A percentile compares a stretch with the other conserved stretches of the same genome.
These are phyloP conservation scores for Hirtodrosophila histrioides DNA, from an alignment of 2,888 invertebrate species.

Conservation along the genomic window DNA sequence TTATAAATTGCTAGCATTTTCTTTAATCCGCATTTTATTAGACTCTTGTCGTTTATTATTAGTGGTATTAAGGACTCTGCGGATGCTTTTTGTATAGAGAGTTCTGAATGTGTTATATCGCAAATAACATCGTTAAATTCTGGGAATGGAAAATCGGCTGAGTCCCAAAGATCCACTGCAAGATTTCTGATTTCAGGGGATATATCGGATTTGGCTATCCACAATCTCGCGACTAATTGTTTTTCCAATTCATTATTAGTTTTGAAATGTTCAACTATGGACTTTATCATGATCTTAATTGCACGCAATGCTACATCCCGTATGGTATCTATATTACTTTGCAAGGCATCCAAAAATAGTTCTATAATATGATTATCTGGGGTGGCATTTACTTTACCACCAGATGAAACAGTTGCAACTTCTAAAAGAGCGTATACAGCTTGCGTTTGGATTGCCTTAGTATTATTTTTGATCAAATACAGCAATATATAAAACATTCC, in stretches of 20 bases:
- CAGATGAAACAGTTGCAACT: constrained; percentile 90
- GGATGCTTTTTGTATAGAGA: constrained; percentile 92
- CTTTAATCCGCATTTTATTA: constrained; percentile 87
- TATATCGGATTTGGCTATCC: constrained; percentile 93
- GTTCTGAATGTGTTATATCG: constrained; percentile 92
- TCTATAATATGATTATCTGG: constrained; percentile 90
- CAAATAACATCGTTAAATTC: constrained; percentile 85
- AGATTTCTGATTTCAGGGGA: constrained; percentile 89
- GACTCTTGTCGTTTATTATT: constrained; percentile 85
- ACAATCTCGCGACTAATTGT: constrained; percentile 89
- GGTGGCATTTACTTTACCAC: constrained; percentile 87
- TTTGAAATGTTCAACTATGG: constrained; percentile 85
- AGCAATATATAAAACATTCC: constrained; percentile 93
- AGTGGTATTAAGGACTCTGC: constrained; percentile 91
- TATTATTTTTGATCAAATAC: constrained; percentile 89
- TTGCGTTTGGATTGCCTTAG: constrained; percentile 91
- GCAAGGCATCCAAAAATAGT: constrained; percentile 90
- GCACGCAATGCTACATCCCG: constrained; percentile 92
- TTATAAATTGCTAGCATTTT: constrained; percentile 90
- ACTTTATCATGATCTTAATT: constrained; percentile 87
- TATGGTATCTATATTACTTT: constrained; percentile 89
- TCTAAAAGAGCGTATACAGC: constrained; percentile 92
- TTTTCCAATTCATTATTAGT: constrained; percentile 82
- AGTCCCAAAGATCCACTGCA: constrained; percentile 88
- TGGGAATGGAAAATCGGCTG: constrained; percentile 85